Conservation (phyloP, 2,797 vertebrate genomes). For the Typhlichthys subterraneus region DNA sequence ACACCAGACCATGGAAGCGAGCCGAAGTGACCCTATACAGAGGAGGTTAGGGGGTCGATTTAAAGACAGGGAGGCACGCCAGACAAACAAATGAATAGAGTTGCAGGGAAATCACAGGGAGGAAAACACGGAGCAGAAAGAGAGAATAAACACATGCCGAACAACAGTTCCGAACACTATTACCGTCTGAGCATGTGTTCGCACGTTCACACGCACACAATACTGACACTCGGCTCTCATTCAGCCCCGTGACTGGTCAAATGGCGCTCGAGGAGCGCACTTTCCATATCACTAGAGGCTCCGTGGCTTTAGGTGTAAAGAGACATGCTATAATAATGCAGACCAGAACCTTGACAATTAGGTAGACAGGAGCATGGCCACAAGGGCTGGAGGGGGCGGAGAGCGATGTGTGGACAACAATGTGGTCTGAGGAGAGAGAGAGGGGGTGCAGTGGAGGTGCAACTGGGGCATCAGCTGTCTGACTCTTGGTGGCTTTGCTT, state of each 20-base stretch:
- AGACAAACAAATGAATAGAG: not conserved
- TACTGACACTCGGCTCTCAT: constrained; percentile 1
- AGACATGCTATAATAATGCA: constrained; percentile 55
- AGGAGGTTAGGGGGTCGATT: not conserved
- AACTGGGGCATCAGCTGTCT: constrained; percentile 29
- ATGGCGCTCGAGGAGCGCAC: constrained; percentile 34
- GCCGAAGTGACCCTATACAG: not conserved
- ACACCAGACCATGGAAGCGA: too few relatives aligned
- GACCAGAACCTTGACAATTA: constrained; percentile 70
- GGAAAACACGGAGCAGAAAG: constrained; percentile 3
- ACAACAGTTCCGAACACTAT: constrained; percentile 16
- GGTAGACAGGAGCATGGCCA: constrained; percentile 54
- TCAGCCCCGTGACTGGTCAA: constrained; percentile 21
- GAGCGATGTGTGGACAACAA: constrained; percentile 27
- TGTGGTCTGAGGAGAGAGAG: constrained; percentile 39
- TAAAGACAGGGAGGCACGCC: not conserved
- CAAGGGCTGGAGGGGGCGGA: constrained; percentile 43
- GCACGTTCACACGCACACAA: constrained; percentile 10
- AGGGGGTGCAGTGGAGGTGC: constrained; percentile 23
- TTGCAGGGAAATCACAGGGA: not conserved
- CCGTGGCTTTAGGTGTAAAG: constrained; percentile 32
- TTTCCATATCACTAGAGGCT: constrained; percentile 42
- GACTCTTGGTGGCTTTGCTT: constrained; percentile 18
- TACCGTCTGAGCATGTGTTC: constrained; percentile 6
- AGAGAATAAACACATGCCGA: not conserved